Percentiles rank a stretch among this genome's conserved stretches.
Conservation (phyloP, 1,140 invertebrate species). For the Polyergus mexicanus region DNA sequence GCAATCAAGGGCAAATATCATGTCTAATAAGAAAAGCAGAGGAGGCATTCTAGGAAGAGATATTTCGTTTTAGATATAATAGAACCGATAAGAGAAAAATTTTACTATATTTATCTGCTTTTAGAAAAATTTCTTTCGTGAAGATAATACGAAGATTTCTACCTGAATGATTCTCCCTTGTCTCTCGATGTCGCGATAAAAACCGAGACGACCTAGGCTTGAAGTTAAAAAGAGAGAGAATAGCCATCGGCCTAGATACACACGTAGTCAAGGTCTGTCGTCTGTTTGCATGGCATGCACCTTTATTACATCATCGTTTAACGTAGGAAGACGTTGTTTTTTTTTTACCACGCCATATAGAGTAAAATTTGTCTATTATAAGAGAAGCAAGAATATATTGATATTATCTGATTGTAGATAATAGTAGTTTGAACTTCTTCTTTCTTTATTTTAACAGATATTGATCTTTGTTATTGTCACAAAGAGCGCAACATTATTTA, state of each 20-base stretch:
- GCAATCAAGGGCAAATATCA: no score
- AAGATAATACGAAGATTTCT: not conserved
- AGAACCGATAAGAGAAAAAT: not conserved
- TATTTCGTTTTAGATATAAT: no score
- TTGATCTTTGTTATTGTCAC: not conserved
- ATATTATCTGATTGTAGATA: not conserved
- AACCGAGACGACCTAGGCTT: not conserved
- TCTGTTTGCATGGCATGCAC: conserved; percentile 25
- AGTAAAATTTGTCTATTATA: not conserved
- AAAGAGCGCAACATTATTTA: not conserved
- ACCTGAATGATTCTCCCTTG: not conserved
- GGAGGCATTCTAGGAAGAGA: not conserved
- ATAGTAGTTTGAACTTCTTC: not conserved
- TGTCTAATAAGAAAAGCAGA: not conserved
- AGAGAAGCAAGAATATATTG: not conserved
- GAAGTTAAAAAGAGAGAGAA: not conserved
- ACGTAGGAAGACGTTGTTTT: not conserved
- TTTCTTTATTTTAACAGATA: not conserved
- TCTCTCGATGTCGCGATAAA: conserved; percentile 9
- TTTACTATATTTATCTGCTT: not conserved
- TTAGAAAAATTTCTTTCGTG: not conserved
- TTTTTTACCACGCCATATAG: not conserved
- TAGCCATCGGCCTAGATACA: conserved; percentile 41
- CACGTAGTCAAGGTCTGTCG: conserved; percentile 62
- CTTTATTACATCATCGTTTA: conserved; percentile 30